phyloP scores from a whole-genome alignment of 2,797 vertebrate genomes.

The Crocodylus rhombifer region DNA sequence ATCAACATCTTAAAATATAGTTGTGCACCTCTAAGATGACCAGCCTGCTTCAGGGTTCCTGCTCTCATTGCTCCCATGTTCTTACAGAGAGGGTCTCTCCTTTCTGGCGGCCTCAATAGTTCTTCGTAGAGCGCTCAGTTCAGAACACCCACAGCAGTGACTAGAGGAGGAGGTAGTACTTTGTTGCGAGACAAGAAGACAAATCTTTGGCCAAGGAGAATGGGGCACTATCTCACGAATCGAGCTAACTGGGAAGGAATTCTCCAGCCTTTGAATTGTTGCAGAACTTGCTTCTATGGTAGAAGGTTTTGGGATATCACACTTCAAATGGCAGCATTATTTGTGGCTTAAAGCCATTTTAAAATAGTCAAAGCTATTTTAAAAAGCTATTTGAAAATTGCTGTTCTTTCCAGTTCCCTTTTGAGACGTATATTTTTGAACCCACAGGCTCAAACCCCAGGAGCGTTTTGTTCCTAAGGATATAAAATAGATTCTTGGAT shows the following conservation, averaged over 20 bases:
- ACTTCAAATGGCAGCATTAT: accelerated
- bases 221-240: neutral
- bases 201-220: neutral
- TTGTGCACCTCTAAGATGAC: neutral
- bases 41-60: neutral
- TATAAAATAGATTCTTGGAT: constrained; percentile 16
- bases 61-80: neutral
- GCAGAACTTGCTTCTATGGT: neutral
- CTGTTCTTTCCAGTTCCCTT: neutral
- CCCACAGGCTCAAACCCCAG: neutral
- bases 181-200: neutral
- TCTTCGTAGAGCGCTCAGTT: neutral
- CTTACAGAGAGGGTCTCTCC: neutral
- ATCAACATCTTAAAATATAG: neutral
- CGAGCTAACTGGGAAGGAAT: neutral
- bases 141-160: neutral
- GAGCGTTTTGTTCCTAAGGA: constrained; percentile 13
- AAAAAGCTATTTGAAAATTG: neutral
- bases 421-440: neutral
- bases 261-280: neutral
- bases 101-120: neutral
- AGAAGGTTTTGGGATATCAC: accelerated
- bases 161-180: accelerated
- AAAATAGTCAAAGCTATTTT: neutral
- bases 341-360: too few species aligned